Conservation (phyloP, 2,797 vertebrate genomes). For the Enteromius radiatus region DNA sequence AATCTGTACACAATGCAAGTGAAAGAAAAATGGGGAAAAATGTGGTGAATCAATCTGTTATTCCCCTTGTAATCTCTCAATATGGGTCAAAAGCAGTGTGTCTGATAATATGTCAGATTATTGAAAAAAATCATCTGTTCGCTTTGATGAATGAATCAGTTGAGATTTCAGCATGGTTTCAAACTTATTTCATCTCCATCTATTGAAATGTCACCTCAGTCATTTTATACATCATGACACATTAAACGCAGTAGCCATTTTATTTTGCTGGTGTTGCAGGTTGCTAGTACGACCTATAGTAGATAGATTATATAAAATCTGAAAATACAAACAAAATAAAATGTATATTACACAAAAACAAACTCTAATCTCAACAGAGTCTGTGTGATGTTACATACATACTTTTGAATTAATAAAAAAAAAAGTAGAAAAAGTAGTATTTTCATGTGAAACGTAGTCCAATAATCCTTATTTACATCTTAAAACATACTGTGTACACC, state of each 20-base stretch:
- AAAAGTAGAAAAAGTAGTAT: background rate
- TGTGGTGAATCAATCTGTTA: too few relatives aligned
- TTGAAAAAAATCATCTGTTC: background rate
- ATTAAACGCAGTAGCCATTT: background rate
- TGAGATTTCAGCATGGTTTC: background rate
- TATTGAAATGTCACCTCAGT: background rate
- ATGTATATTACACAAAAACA: too few relatives aligned
- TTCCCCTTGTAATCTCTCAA: background rate
- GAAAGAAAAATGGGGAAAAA: too few relatives aligned
- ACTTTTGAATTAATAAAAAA: background rate
- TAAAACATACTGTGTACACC: background rate
- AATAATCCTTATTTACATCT: background rate
- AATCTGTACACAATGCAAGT: background rate
- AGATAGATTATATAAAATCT: too few relatives aligned
- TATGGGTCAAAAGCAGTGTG: background rate
- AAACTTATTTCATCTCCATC: background rate
- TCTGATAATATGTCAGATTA: constrained; percentile 1
- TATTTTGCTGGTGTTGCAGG: background rate
- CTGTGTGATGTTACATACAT: too few relatives aligned
- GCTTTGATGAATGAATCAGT: background rate
- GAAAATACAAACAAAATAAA: too few relatives aligned
- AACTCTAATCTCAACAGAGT: too few relatives aligned
- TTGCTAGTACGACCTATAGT: too few relatives aligned
- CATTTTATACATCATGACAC: background rate
- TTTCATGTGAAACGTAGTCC: background rate